Evolutionary conservation across 2,113 vertebrate genomes (phyloP), one percentile per base, ranked within the genome.

Genomic region (Himantopus leucocephalus): DNA sequence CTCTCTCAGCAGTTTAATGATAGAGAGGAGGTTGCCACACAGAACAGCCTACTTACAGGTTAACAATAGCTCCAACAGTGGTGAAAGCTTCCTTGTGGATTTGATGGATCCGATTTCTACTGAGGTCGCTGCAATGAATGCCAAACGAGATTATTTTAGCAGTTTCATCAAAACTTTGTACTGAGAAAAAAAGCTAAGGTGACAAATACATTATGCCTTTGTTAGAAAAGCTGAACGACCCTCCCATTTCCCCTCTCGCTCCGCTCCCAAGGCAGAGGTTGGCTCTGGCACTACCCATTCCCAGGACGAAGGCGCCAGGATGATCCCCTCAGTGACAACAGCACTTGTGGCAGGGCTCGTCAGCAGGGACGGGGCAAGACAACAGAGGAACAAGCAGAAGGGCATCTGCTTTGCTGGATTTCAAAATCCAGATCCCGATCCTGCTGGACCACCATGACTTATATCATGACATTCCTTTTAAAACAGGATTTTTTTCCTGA

Each of bases 51-150:
- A 99, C 99, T 99, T 98, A 99, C 99, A 99, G 95, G 97, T 99
- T 99, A 78, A 98, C 98, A 87, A 99, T 98, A 26, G 98, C 97
- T 64, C 97, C 98, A 95, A 99, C 98, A 64, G 98, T 98, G 59
- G 98, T 96, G 94, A 99, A 99, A 77, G 99, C 99, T 85, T 99
- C 98, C 93, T 95, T 98, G 94, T 99, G 98, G 97, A 99, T 98
- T 52, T 97, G 98, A 84, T 88, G 97, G 97, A 99, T 99, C 93
- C 80, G 95, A 96, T 99, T 99, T 97, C 99, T 99, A 85, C 99
- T 99, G 95, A 99, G 98, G 97, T 99, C 99, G 53, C 99, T 99
- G 97, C 80, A 97, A 97, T 74, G 35, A 96, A 88, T 79, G 87
- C 6, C 73, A 93, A 95, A 87, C 17, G 37, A 47, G 43, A 73